Conservation (phyloP, 64 coral and sea anemone species). For the Stylophora pistillata region DNA sequence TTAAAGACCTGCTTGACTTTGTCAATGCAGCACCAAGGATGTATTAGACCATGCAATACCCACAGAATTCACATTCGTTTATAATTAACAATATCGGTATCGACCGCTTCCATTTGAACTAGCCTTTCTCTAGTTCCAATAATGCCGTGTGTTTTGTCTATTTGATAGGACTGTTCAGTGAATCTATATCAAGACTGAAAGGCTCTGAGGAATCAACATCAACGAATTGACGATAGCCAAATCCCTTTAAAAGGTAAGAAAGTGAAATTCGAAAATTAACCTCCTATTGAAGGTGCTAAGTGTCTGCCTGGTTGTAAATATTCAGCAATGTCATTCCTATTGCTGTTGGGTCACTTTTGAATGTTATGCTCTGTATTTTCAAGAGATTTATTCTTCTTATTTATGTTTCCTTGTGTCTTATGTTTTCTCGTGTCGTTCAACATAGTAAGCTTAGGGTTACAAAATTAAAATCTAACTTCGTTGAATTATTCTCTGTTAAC, state of each 20-base stretch:
- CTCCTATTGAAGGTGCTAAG: neutral
- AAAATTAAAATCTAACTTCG: neutral
- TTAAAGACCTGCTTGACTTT: constrained; percentile 43
- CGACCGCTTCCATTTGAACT: neutral
- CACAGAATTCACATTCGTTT: neutral
- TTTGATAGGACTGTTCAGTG: neutral
- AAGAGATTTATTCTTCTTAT: neutral
- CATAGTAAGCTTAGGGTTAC: neutral
- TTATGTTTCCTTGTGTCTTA: neutral
- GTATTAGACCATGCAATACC: constrained; percentile 19
- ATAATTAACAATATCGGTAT: constrained; percentile 23
- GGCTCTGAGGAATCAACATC: neutral
- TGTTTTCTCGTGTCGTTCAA: neutral
- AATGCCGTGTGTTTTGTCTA: neutral
- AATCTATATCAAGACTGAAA: neutral
- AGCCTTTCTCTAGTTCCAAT: neutral
- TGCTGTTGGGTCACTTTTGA: neutral
- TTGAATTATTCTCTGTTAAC: neutral
- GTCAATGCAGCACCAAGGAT: neutral
- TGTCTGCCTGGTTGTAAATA: neutral
- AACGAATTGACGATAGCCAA: neutral
- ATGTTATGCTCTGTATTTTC: neutral
- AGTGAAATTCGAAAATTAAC: neutral
- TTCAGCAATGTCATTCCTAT: neutral
- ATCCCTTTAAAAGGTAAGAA: neutral